Evolutionary conservation across 2,113 vertebrate species (phyloP), one percentile per base, ranked within the genome.

Genomic region (Bubo blakistoni): DNA sequence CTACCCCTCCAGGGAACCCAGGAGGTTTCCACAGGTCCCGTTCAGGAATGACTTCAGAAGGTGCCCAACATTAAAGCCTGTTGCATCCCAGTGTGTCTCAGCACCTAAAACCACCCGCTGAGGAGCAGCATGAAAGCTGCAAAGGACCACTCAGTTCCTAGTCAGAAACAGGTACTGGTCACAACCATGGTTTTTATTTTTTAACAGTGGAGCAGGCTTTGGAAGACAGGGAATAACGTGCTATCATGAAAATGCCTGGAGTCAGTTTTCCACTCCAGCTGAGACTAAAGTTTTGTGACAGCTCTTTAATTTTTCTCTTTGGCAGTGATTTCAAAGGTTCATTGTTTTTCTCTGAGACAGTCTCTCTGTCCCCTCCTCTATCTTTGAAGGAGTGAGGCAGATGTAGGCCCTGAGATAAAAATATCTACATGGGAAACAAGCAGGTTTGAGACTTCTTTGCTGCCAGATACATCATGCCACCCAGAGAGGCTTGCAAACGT

Each of bases 291-390:
- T 59, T 93, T 90, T 83, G 29, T 4, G 3, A 83, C 36, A 67
- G 36, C 76, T 73, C 52, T 78, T 76, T 51, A 16, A 42, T 86
- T 78, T 93, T 91, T 55, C 67, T 66, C 42, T 77, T 86, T 92
- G 86, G 63, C 72, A 78, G 42, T 29, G 30, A 74, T 93, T 92
- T 91, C 88, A 96, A 92, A 94, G 80, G 65, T 61, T 63, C 4
- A 0, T 29, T 86, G 30, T 40, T 78, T 74, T 88, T 21, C 51
- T 74, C 47, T 55, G 30, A 81, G 55, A 55, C 76, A 55, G 51
- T 27, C 18, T 51, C 42, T 73, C 40, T 47, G 19, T 62, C 51
- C 20, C 8, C 22, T 86, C 46, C 13, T 47, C 16, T 70, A 0
- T 77, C 59, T 74, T 52, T 66, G 52, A 40, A 55, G 34, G 24